phyloP scores from a whole-genome alignment of 1,140 invertebrate genomes.

The Frieseomelitta varia region DNA sequence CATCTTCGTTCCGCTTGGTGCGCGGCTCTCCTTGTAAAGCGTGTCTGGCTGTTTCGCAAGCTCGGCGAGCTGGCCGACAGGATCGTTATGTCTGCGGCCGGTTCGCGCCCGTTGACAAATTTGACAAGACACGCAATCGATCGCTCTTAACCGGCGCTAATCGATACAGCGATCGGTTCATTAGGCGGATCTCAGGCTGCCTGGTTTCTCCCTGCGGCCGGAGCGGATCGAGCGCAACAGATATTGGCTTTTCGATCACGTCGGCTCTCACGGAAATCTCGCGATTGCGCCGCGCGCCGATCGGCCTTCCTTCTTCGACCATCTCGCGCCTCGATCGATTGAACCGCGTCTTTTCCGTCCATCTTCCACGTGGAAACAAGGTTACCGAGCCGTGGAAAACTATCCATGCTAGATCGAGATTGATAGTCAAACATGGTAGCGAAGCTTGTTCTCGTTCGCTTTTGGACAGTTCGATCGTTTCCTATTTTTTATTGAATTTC shows the following conservation, averaged over 20 bases:
- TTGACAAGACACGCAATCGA: constrained; percentile 80
- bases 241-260: constrained; percentile 79
- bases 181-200: constrained; percentile 69
- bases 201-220: constrained; percentile 67
- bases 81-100: constrained; percentile 66
- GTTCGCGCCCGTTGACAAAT: constrained; percentile 80
- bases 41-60: constrained; percentile 38
- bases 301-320: constrained; percentile 54
- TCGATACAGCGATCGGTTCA: constrained; percentile 81
- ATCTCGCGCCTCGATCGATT: constrained; percentile 56
- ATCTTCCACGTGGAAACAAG: constrained; percentile 40
- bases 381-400: constrained; percentile 34
- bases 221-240: constrained; percentile 51
- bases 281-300: constrained; percentile 31
- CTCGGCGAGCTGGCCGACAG: constrained; percentile 18
- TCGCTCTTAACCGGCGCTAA: constrained; percentile 78
- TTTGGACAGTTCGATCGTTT: not conserved
- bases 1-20: not conserved
- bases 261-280: constrained; percentile 78
- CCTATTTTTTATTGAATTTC: not conserved
- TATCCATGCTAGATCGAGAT: not conserved
- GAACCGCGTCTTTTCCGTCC: constrained; percentile 22
- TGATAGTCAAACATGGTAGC: constrained; percentile 2
- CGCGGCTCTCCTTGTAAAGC: not conserved
- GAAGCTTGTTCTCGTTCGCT: not conserved